Conservation (phyloP, 2,888 invertebrate species). For the Erebia epiphron region DNA sequence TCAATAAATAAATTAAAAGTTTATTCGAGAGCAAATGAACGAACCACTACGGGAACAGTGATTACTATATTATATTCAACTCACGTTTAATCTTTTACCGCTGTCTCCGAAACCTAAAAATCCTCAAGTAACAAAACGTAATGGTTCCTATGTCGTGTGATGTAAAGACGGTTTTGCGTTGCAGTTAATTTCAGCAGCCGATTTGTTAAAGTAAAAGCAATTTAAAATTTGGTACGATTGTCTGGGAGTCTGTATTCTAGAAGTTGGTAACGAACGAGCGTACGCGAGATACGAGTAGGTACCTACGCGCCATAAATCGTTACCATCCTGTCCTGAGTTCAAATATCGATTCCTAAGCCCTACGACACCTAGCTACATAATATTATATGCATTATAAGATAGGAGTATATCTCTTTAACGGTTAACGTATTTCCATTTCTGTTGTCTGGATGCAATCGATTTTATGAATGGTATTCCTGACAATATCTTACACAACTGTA, state of each 20-base stretch:
- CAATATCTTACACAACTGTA: too few species aligned
- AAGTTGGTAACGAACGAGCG: background rate
- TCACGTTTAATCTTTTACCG: background rate
- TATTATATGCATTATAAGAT: too few species aligned
- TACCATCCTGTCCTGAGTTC: too few species aligned
- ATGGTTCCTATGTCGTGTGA: background rate
- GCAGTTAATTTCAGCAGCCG: background rate
- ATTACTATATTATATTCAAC: background rate
- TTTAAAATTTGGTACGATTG: slow-evolving; percentile 13
- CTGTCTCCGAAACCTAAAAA: slow-evolving; percentile 1
- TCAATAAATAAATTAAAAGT: too few species aligned
- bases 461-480: too few species aligned
- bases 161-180: background rate
- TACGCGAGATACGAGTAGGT: background rate
- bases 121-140: background rate
- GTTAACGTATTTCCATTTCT: too few species aligned
- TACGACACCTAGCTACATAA: too few species aligned
- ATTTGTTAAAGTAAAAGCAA: slow-evolving; percentile 19
- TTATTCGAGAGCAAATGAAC: too few species aligned
- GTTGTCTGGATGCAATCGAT: too few species aligned
- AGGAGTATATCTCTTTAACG: too few species aligned
- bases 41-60: background rate
- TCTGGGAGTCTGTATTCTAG: background rate
- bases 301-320: background rate
- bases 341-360: too few species aligned